Evolutionary conservation across 1,140 invertebrate species (phyloP), one percentile per base, ranked within the genome.

Genomic region (Drosophila bipectinata): DNA sequence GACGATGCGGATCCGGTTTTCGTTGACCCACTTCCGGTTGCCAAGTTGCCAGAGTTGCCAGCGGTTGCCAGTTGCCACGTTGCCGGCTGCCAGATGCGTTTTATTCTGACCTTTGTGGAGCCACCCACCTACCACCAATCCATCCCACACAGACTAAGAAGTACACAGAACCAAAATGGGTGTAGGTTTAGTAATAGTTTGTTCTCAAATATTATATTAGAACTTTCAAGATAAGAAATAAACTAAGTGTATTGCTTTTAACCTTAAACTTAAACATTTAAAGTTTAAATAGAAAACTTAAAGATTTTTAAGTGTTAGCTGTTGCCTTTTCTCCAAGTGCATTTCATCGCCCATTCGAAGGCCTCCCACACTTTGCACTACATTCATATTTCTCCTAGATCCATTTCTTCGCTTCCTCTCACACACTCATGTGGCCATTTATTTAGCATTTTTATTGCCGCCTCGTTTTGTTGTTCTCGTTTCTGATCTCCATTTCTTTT

Each of bases 11-110:
- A 87, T 87, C 82, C 82, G 82, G 82, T 87, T 87, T 87, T 88
- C 61, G 75, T 88, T 87, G 82, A 87, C 82, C 82, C 72, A 87
- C 79, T 87, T 87, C 82, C 82, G 82, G 82, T 88, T 77, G 80
- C 57, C 61, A 64, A 56, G 66, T 44, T 39, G 51, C 66, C 66
- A 69, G 51, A 28, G 66, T 74, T 52, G 72, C 47, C 41, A 47
- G 74, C 44, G 8, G 18, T 9, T 21, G 44, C 18, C 62, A 32
- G 52, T 44, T 44, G 59, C 59, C 53, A 51, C 34, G 59, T 62
- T 77, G 63, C 59, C 59, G 39, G 54, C 64, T 71, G 58, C 69
- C 60, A 62, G 58, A 63, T 69, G 77, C 64, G 66, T 77, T 53
- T 73, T 45, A 51, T 64, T 58, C 67, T 88, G 72, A 87, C 79